These are phyloP conservation scores for Urosaurus nigricauda DNA, from an alignment of 2,797 vertebrate species.

Conservation along the genomic window DNA sequence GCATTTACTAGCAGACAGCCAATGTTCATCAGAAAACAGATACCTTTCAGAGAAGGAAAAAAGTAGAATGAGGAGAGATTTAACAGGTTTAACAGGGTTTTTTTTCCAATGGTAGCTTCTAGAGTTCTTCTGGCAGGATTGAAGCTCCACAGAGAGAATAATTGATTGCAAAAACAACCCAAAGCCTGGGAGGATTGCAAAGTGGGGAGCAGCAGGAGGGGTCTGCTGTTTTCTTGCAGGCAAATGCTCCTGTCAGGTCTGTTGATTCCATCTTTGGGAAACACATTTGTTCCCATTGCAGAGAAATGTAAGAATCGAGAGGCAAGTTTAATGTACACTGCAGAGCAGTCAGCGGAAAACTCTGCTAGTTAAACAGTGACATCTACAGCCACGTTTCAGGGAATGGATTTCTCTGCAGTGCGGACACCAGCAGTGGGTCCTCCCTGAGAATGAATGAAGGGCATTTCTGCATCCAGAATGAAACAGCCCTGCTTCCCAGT, in stretches of 20 bases:
- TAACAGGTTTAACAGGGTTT: neutral
- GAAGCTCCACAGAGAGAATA: constrained; percentile 40
- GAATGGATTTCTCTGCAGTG: constrained; percentile 34
- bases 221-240: constrained; percentile 65
- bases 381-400: constrained; percentile 76
- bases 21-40: neutral
- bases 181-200: neutral
- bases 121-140: constrained; percentile 12
- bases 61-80: accelerated
- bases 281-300: constrained; percentile 66
- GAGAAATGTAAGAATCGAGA: constrained; percentile 59
- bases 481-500: neutral
- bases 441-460: neutral
- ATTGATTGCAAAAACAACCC: neutral
- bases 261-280: constrained; percentile 66
- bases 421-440: neutral
- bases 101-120: constrained; percentile 10
- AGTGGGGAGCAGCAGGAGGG: neutral
- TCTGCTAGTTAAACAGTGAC: constrained; percentile 80
- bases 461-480: neutral
- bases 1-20: neutral
- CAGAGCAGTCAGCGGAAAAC: constrained; percentile 14
- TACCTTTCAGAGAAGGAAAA: neutral
- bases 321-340: constrained; percentile 59
- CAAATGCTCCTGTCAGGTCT: constrained; percentile 48